Conservation (phyloP, 2,888 invertebrate species). For the Rhyacophila evoluta region DNA sequence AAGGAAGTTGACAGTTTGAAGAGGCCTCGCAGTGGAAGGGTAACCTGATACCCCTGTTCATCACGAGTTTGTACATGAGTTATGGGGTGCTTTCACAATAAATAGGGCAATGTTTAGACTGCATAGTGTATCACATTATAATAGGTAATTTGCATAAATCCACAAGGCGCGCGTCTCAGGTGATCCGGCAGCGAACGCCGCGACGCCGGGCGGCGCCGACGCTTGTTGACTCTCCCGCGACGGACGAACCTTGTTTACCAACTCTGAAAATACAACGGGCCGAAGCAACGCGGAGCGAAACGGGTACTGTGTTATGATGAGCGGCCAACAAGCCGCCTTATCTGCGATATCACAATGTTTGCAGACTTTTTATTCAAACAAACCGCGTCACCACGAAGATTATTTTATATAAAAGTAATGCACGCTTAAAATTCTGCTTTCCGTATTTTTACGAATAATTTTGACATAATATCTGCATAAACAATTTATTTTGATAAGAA, state of each 20-base stretch:
- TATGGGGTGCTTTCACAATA: conserved; percentile 40
- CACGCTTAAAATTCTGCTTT: background rate
- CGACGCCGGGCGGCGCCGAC: background rate
- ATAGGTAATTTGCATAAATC: conserved; percentile 49
- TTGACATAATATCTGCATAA: too few species aligned
- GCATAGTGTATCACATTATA: conserved; percentile 44
- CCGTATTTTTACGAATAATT: background rate
- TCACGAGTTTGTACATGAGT: conserved; percentile 24
- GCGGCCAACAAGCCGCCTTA: conserved; percentile 22
- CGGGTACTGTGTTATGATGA: conserved; percentile 1
- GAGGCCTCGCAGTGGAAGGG: background rate
- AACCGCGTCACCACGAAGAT: background rate
- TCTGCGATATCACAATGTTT: conserved; percentile 22
- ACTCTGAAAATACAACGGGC: conserved; percentile 22
- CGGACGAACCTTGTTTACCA: conserved; percentile 1
- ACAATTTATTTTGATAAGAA: too few species aligned
- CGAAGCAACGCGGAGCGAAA: too few species aligned
- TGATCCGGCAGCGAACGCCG: conserved; percentile 1
- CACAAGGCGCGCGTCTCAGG: conserved; percentile 38
- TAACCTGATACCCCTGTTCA: conserved; percentile 15
- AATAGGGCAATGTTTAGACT: conserved; percentile 42
- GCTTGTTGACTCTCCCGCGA: conserved; percentile 15
- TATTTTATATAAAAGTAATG: conserved; percentile 24
- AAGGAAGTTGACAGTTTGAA: conserved; percentile 17
- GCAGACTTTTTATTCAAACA: conserved; percentile 22